Percentiles rank a stretch among this genome's conserved stretches.
Evolutionary conservation across 2,113 vertebrate species (phyloP).

Genomic region (Mesembrinibis cayennensis): DNA sequence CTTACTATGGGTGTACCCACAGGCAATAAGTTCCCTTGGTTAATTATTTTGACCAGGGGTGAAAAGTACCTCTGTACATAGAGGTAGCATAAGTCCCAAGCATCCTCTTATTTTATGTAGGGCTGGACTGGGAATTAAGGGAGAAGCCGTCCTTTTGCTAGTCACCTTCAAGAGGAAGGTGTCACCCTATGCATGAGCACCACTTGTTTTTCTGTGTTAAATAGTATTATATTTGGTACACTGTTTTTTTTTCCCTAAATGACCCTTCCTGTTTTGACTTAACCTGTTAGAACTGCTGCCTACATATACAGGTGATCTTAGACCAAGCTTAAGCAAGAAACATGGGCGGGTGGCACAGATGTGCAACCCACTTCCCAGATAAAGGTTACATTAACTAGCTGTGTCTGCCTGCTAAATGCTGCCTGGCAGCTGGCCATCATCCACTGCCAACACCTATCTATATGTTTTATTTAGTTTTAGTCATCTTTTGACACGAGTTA

Average conservation of each 20-base stretch:
- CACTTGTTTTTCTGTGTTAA: not conserved
- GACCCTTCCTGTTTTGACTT: not conserved
- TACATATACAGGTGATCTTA: not conserved
- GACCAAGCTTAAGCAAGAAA: not conserved
- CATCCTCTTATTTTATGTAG: not conserved
- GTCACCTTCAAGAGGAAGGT: not conserved
- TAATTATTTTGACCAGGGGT: not conserved
- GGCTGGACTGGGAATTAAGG: not conserved
- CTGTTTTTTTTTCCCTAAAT: not conserved
- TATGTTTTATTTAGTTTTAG: not conserved
- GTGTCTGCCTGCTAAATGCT: not conserved
- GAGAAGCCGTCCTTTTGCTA: not conserved
- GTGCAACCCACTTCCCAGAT: not conserved
- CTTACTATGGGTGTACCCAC: not conserved
- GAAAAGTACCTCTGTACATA: not conserved
- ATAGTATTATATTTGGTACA: not conserved
- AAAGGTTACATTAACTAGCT: not conserved
- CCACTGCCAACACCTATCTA: not conserved
- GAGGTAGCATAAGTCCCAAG: not conserved
- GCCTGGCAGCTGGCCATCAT: not conserved
- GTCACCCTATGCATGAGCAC: not conserved
- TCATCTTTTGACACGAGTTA: not conserved
- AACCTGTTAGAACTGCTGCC: not conserved
- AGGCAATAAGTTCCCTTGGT: not conserved
- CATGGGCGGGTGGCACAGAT: not conserved